A percentile compares a stretch with the other conserved stretches of the same genome.
These are phyloP conservation scores for Ichneumon xanthorius DNA, from an alignment of 2,888 invertebrate genomes.

Conservation along the genomic window DNA sequence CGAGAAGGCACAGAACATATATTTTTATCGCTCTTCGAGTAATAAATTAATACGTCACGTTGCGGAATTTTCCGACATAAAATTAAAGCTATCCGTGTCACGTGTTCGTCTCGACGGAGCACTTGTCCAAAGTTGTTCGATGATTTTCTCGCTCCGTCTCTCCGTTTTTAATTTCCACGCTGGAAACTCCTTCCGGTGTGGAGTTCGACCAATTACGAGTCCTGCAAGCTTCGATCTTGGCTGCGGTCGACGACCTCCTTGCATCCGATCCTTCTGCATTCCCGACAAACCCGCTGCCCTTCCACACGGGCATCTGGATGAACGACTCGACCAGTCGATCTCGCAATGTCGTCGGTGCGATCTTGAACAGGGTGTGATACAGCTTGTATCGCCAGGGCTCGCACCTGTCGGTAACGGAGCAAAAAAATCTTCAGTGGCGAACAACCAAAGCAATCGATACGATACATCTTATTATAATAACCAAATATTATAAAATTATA, in stretches of 20 bases:
- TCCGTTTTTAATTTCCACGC: not conserved
- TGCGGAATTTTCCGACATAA: not conserved
- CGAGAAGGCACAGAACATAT: not conserved
- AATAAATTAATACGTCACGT: not conserved
- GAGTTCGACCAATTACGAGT: not conserved
- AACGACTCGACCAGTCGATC: conserved; percentile 89
- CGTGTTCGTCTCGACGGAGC: not conserved
- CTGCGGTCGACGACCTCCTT: conserved; percentile 17
- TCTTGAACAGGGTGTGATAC: conserved; percentile 89
- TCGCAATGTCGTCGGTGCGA: conserved; percentile 87
- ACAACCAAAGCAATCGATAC: not conserved
- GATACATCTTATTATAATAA: not conserved
- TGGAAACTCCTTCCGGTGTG: not conserved
- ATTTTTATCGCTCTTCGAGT: not conserved
- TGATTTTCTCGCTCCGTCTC: not conserved
- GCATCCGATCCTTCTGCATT: conserved; percentile 1
- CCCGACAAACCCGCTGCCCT: conserved; percentile 15
- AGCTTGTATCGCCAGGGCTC: conserved; percentile 89
- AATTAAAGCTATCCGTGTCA: not conserved
- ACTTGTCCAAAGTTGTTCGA: not conserved
- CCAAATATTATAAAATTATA: no score
- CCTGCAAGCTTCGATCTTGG: conserved; percentile 11
- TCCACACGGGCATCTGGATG: conserved; percentile 87
- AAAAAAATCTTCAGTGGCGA: not conserved
- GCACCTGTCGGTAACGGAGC: conserved; percentile 71